Conservation (phyloP, 2,888 invertebrate genomes). For the Netelia virgata region DNA sequence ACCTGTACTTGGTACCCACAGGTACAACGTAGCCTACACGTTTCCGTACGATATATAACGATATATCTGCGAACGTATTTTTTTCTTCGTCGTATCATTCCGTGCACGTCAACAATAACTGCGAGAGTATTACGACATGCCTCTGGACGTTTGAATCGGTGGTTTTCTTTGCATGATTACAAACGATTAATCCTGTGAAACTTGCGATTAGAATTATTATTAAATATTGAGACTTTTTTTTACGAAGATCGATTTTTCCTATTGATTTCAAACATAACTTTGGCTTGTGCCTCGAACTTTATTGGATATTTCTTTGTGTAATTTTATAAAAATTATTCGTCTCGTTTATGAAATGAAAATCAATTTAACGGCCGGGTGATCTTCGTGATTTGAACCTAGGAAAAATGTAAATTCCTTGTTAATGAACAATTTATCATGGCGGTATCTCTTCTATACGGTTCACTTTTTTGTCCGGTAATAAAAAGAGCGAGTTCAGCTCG, state of each 20-base stretch:
- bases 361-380: no score
- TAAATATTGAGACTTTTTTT: conserved; percentile 3
- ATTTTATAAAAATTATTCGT: neutral
- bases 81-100: conserved; percentile 3
- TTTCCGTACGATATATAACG: neutral
- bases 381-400: no score
- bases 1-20: conserved; percentile 48
- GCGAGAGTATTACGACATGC: no score
- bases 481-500: conserved; percentile 38
- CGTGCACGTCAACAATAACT: neutral
- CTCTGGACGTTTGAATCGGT: neutral
- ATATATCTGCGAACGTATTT: conserved; percentile 8
- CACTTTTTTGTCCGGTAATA: conserved; percentile 28
- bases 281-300: no score
- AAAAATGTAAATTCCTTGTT: no score
- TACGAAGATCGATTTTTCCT: neutral
- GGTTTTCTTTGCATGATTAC: neutral
- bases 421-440: neutral
- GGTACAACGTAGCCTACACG: conserved; percentile 10
- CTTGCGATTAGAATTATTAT: neutral
- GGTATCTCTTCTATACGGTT: conserved; percentile 25
- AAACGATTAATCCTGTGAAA: neutral
- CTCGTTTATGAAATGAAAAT: neutral
- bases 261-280: neutral
- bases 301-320: no score